Evolutionary conservation across 37 sponge, comb jelly and placozoan genomes (phyloP), one percentile per base, ranked within the genome.

Genomic region (Geodia barretti): DNA sequence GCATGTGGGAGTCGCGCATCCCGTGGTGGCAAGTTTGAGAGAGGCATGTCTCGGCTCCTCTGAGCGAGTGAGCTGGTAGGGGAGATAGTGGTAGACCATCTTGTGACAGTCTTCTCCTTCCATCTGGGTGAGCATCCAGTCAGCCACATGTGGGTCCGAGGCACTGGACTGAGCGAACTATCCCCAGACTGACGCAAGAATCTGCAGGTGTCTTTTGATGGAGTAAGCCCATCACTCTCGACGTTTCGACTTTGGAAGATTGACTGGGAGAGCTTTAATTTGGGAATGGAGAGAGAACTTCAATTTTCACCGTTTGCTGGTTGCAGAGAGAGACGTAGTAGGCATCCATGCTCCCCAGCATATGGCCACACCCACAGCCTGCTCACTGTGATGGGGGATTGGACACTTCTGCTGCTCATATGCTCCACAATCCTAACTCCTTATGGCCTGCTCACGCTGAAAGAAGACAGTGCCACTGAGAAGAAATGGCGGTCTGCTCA

Each of bases 51-150:
- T 11, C 67, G 72, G n/a, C 24, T 60, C 74, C 68, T 84, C 78
- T 36, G 76, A 64, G 28, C 88, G 59, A 34, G 62, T 54, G 23
- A 85, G 81, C 37, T 88, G 78, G 19, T 87, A 81, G 8, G 98
- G 89, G 31, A 94, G 91, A 70, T 92, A 92, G 30, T 87, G 79
- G 33, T 73, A 62, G 20, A 95, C 86, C 82, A 97, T 80, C 4
- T 83, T 41, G 72, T 87, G 69, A 17, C 94, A 73, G 23, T 89
- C 88, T 62, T 92, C 87, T n/a, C 88, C 74, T 0, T 75, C 77
- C 28, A 92, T 93, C n/a, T 95, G 99, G 54, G 94, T 76, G 24
- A 94, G 80, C 72, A 99, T 71, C 99, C 99, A 99, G 64, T 72
- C 83, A 7, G 92, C 97, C 9, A 99, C 84, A 41, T 81, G 74